These are phyloP conservation scores for Lordiphosa mommai DNA, from an alignment of 1,140 invertebrate genomes.

Conservation along the genomic window DNA sequence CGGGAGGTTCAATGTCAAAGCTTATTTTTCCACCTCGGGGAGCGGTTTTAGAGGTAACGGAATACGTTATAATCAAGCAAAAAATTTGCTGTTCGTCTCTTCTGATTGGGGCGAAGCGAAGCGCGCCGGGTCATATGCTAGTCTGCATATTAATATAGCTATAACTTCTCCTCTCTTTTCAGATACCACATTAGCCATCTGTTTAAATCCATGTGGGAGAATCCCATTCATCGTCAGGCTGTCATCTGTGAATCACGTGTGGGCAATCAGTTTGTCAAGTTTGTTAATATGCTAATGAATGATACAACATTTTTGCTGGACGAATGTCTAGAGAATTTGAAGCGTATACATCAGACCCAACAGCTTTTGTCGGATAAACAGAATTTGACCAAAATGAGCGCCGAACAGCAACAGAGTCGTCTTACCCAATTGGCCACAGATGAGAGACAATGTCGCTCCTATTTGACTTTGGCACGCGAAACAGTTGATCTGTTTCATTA, in stretches of 20 bases:
- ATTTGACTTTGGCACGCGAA: constrained; percentile 95
- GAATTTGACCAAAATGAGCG: constrained; percentile 84
- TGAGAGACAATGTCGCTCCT: constrained; percentile 96
- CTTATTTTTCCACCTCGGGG: too few species aligned
- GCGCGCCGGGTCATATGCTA: too few species aligned
- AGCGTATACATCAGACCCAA: constrained; percentile 97
- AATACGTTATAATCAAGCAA: too few species aligned
- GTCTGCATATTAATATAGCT: too few species aligned
- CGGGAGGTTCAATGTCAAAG: too few species aligned
- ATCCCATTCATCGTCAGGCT: constrained; percentile 83
- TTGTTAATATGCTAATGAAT: constrained; percentile 99
- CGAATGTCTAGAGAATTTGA: constrained; percentile 96
- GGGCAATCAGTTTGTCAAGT: constrained; percentile 97
- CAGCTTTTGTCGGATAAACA: constrained; percentile 85
- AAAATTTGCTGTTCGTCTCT: too few species aligned
- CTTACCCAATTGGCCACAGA: constrained; percentile 91
- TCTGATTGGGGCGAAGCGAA: too few species aligned
- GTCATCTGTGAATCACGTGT: constrained; percentile 91
- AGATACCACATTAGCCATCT: constrained; percentile 97
- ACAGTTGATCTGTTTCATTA: constrained; percentile 99
- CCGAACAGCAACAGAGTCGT: constrained; percentile 88
- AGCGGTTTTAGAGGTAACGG: too few species aligned
- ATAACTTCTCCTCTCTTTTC: not conserved
- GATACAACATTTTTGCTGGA: constrained; percentile 98
- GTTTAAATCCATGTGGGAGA: constrained; percentile 93